Percentiles rank a stretch among this genome's conserved stretches.
Conservation (phyloP, 2,113 vertebrate genomes). For the Bagarius yarrelli region DNA sequence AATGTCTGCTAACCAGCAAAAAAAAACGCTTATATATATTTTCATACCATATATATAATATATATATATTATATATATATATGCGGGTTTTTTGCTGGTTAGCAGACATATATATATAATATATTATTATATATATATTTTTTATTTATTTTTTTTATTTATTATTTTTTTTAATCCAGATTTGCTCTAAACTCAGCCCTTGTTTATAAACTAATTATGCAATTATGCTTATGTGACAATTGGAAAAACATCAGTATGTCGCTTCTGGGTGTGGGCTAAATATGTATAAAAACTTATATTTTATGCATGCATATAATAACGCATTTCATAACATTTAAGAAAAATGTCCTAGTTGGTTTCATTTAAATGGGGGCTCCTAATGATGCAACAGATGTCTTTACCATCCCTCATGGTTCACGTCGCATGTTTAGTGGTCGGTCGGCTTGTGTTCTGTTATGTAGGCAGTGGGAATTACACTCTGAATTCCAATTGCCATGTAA, state of each 20-base stretch:
- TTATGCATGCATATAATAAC: conserved; percentile 7
- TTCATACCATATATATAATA: too few species aligned
- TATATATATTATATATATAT: too few species aligned
- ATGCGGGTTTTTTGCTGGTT: too few species aligned
- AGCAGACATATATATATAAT: too few species aligned
- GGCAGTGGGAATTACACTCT: conserved; percentile 25
- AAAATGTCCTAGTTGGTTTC: neutral
- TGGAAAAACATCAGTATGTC: neutral
- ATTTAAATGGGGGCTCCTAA: neutral
- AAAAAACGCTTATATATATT: neutral
- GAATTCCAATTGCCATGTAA: conserved; percentile 26
- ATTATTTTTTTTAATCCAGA: too few species aligned
- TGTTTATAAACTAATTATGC: neutral
- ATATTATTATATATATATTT: too few species aligned
- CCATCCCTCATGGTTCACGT: conserved; percentile 3
- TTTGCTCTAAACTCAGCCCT: neutral
- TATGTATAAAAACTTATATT: conserved; percentile 1
- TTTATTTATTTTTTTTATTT: too few species aligned
- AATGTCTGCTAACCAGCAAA: neutral
- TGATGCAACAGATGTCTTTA: conserved; percentile 21
- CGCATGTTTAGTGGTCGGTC: neutral
- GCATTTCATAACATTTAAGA: conserved; percentile 2
- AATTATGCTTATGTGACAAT: conserved; percentile 14
- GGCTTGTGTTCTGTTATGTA: conserved; percentile 4
- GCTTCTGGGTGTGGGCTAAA: conserved; percentile 11